Base-by-base conservation (phyloP, 1,140 invertebrate genomes). In the Ladona fulva region DNA sequence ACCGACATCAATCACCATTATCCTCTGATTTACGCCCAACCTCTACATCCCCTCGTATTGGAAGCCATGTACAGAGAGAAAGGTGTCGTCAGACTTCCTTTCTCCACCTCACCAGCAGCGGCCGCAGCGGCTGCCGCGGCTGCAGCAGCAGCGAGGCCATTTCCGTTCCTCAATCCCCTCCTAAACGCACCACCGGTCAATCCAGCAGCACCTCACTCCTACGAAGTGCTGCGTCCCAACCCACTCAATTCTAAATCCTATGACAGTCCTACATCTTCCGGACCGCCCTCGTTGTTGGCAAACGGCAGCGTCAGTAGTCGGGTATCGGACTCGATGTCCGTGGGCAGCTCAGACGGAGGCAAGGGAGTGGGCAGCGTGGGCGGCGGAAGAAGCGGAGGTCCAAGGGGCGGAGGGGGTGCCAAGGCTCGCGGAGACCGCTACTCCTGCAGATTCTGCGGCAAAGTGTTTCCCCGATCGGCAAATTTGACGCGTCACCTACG, bases 381-480 rank as follows among this genome's bases (percentile, higher is more conserved):
- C 86, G 87, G 0, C 78, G 86, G 0, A 0, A 82, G 84, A 66
- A 79, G 77, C 7, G 59, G 37, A 24, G 81, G 83, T 0, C 85
- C 87, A 0, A 74, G 25, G 1, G 19, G 75, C 8, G 74, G 78
- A 25, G 86, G 87, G 7, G 87, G 87, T 1, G 86, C 89, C 19
- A 90, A 94, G 82, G 89, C 91, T 16, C 91, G 93, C 82, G 52
- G 52, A 66, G 97, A 99, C 84, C 89, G 97, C 44, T 99, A 99
- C 86, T 94, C 95, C 3, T 99, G 98, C 86, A 98, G 97, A 84
- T 99, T 97, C 86, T 99, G 98, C 84, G 96, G 97, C 11, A 99
- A 99, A 85, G 93, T 95, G 7, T 99, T 99, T 84, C 98, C 98
- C 0, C 89, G 98, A n/a, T 98, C 96, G 29, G 98, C 98, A 12